Conservation (phyloP, 2,113 vertebrate species). For the Gymnarchus niloticus region DNA sequence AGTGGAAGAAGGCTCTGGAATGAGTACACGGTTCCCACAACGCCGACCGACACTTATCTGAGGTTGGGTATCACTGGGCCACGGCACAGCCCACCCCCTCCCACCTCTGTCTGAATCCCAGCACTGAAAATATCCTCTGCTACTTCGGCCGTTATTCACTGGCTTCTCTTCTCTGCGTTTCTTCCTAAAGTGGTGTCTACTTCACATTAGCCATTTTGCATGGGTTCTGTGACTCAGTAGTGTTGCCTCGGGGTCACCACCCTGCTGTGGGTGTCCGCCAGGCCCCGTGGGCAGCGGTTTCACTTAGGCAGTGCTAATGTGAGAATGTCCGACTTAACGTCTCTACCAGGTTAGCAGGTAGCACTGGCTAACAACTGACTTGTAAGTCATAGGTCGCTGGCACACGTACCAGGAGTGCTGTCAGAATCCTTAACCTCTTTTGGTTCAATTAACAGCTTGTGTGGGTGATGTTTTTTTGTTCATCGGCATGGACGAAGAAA, state of each 20-base stretch:
- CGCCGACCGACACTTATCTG: background rate
- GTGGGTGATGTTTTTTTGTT: background rate
- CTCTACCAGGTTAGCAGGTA: background rate
- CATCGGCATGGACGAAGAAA: background rate
- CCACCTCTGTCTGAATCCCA: background rate
- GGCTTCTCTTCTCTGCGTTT: background rate
- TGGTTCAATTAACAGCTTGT: background rate
- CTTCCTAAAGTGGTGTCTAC: background rate
- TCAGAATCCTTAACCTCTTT: constrained; percentile 2
- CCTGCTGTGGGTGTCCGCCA: background rate
- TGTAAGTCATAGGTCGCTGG: background rate
- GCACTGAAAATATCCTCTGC: background rate
- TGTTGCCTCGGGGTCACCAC: background rate
- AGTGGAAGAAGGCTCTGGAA: background rate
- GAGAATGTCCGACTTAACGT: background rate
- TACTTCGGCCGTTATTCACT: background rate
- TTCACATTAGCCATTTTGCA: background rate
- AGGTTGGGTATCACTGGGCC: background rate
- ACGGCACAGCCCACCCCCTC: background rate
- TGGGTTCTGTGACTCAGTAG: background rate
- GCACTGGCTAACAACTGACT: background rate
- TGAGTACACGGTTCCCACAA: too few relatives aligned
- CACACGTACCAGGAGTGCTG: background rate
- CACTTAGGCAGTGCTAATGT: background rate
- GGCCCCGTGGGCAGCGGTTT: background rate